Evolutionary conservation across 2,888 invertebrate species (phyloP).

Genomic region (Nymphalis polychloros): DNA sequence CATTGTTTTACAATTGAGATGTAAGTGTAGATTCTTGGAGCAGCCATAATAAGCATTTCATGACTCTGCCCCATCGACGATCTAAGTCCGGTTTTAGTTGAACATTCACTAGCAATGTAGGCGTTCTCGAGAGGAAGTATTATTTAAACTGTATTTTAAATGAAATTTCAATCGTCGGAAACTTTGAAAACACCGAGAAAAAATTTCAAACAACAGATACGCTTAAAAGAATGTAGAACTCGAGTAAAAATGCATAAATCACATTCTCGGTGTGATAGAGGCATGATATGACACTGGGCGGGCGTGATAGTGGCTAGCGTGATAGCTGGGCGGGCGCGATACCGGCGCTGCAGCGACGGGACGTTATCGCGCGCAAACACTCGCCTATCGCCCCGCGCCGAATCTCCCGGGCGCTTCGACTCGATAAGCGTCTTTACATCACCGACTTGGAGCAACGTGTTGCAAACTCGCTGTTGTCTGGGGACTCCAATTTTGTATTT

Average conservation of each 20-base stretch:
- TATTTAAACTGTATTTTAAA: not conserved
- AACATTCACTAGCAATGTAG: slow-evolving; percentile 15
- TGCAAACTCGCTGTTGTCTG: slow-evolving; percentile 19
- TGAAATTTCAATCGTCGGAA: not conserved
- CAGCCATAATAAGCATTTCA: slow-evolving; percentile 62
- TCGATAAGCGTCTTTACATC: slow-evolving; percentile 44
- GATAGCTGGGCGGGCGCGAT: slow-evolving; percentile 46
- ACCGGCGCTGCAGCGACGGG: slow-evolving; percentile 43
- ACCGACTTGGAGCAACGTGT: slow-evolving; percentile 32
- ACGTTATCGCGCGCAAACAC: slow-evolving; percentile 60
- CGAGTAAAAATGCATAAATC: slow-evolving; percentile 41
- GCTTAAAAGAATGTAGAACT: slow-evolving; percentile 20
- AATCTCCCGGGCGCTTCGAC: slow-evolving; percentile 50
- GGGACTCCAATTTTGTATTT: slow-evolving; percentile 18
- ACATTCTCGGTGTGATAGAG: slow-evolving; percentile 37
- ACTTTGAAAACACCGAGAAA: not conserved
- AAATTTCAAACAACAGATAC: not conserved
- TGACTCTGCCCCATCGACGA: slow-evolving; percentile 46
- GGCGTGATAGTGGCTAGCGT: slow-evolving; percentile 56
- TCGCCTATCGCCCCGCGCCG: slow-evolving; percentile 54
- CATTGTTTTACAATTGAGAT: slow-evolving; percentile 75
- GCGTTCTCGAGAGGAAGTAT: slow-evolving; percentile 13
- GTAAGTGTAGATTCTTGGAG: slow-evolving; percentile 58
- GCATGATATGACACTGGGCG: slow-evolving; percentile 36
- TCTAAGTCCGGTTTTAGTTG: slow-evolving; percentile 24